phyloP scores from a whole-genome alignment of 1,140 invertebrate genomes.

The Mercenaria mercenaria region DNA sequence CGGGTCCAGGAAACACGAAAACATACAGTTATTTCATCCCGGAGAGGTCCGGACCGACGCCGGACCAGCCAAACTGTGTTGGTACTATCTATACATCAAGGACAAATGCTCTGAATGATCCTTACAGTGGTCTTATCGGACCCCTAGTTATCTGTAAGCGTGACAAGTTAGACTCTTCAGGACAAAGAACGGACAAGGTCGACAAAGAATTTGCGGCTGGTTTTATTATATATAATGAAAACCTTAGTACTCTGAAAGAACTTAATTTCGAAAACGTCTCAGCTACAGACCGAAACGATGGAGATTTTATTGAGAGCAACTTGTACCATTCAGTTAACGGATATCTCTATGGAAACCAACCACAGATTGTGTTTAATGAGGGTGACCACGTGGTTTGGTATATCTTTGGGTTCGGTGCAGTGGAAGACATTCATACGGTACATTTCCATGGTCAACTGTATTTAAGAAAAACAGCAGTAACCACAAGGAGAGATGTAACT shows the following conservation, averaged over 20 bases:
- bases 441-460: slow-evolving; percentile 82
- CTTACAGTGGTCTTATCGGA: slow-evolving; percentile 77
- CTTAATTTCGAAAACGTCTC: slow-evolving; percentile 75
- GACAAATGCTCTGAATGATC: slow-evolving; percentile 74
- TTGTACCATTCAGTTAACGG: slow-evolving; percentile 78
- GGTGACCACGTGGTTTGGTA: slow-evolving; percentile 77
- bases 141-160: slow-evolving; percentile 75
- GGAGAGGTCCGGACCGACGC: slow-evolving; percentile 72
- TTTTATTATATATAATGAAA: slow-evolving; percentile 79
- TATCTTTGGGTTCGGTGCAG: slow-evolving; percentile 75
- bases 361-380: slow-evolving; percentile 69
- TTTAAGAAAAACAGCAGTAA: slow-evolving; percentile 50
- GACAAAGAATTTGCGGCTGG: slow-evolving; percentile 76
- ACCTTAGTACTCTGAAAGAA: slow-evolving; percentile 75
- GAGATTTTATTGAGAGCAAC: slow-evolving; percentile 73
- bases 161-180: slow-evolving; percentile 60
- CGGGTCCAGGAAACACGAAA: slow-evolving; percentile 16
- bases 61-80: slow-evolving; percentile 75
- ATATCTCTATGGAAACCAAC: slow-evolving; percentile 75
- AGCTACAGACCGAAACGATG: slow-evolving; percentile 37
- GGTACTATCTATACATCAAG: slow-evolving; percentile 79
- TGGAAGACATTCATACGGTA: slow-evolving; percentile 78
- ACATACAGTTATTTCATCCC: slow-evolving; percentile 77
- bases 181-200: slow-evolving; percentile 59
- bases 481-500: slow-evolving; percentile 75